phyloP scores from a whole-genome alignment of 2,113 vertebrate genomes.

The Rutilus rutilus region DNA sequence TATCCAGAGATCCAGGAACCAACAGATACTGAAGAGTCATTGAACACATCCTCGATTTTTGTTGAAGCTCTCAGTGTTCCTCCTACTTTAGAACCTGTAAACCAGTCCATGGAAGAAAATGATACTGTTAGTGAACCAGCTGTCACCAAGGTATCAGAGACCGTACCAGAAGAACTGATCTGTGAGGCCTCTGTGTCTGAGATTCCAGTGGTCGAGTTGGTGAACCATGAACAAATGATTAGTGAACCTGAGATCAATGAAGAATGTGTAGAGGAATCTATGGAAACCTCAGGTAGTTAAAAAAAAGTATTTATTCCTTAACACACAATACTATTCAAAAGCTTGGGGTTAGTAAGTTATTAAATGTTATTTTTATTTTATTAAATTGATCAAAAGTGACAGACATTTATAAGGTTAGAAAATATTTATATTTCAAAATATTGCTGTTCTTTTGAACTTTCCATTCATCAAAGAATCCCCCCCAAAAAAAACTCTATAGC shows the following conservation, averaged over 20 bases:
- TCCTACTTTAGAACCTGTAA: background rate
- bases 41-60: constrained; percentile 7
- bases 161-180: background rate
- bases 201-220: constrained; percentile 26
- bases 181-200: background rate
- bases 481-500: background rate
- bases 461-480: background rate
- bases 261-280: constrained; percentile 19
- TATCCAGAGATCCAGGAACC: background rate
- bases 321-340: background rate
- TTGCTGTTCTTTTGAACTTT: background rate
- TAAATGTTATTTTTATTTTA: background rate
- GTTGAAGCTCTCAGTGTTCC: background rate
- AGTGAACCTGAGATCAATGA: background rate
- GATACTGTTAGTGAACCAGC: background rate
- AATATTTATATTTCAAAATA: background rate
- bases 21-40: background rate
- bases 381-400: background rate
- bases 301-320: too few species aligned
- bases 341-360: background rate
- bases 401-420: background rate
- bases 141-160: constrained; percentile 35
- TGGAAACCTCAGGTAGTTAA: constrained; percentile 66
- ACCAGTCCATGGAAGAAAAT: constrained; percentile 25
- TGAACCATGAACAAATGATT: constrained; percentile 14